These are phyloP conservation scores for Prionailurus viverrinus DNA, from an alignment of 2,113 vertebrate species.

Conservation along the genomic window DNA sequence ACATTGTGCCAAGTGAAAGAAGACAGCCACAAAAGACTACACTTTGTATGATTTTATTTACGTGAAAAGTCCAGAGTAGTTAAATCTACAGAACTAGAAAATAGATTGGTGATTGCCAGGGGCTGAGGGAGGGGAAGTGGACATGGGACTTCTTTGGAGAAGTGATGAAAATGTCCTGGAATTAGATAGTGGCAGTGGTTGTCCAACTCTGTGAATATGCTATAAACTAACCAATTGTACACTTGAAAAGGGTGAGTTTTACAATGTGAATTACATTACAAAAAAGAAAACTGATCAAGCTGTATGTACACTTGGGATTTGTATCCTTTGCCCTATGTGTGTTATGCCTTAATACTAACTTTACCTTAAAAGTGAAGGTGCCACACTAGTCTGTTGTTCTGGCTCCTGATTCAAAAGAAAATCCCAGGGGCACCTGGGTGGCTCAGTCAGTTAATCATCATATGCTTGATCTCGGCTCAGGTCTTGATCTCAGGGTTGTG, in stretches of 20 bases:
- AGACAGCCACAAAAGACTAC: not conserved
- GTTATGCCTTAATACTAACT: too few relatives aligned
- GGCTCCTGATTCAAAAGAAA: not conserved
- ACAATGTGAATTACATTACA: too few relatives aligned
- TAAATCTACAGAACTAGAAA: not conserved
- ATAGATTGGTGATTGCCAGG: not conserved
- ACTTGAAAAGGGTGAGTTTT: not conserved
- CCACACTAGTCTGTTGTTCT: not conserved
- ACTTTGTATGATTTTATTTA: not conserved
- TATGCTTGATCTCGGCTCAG: too few relatives aligned
- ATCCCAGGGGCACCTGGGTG: too few relatives aligned
- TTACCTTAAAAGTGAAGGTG: conserved; percentile 15
- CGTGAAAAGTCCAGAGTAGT: not conserved
- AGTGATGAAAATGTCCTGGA: not conserved
- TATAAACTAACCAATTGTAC: not conserved
- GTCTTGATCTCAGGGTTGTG: too few relatives aligned
- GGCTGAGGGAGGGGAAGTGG: not conserved
- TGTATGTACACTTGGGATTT: not conserved
- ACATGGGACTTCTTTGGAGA: not conserved
- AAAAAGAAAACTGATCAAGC: too few relatives aligned
- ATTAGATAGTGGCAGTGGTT: not conserved
- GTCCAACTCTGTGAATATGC: not conserved
- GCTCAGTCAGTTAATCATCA: too few relatives aligned
- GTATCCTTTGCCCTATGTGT: not conserved
- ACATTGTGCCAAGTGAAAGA: not conserved